Percentiles rank a stretch among this genome's conserved stretches.
Evolutionary conservation across 2,888 invertebrate species (phyloP).

Genomic region (Poecilus cupreus): DNA sequence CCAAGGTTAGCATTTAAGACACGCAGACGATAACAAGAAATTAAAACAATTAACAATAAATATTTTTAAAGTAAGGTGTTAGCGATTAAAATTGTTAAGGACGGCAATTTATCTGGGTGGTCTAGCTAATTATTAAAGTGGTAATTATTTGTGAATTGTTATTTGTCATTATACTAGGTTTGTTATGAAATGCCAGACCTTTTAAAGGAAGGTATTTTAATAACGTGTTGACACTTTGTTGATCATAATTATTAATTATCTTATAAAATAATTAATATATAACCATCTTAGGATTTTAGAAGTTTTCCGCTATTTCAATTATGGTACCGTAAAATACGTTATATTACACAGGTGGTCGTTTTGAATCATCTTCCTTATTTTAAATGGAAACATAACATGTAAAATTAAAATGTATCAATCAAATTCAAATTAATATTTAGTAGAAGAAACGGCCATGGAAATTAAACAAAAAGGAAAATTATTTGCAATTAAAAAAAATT

Average conservation of each 20-base stretch:
- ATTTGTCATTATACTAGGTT: background rate
- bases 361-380: no score
- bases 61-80: conserved; percentile 17
- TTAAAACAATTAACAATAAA: background rate
- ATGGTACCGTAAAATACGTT: no score
- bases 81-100: background rate
- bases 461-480: no score
- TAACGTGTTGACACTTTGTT: no score
- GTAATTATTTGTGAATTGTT: conserved; percentile 7
- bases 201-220: background rate
- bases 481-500: no score
- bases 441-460: no score
- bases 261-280: background rate
- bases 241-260: background rate
- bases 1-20: background rate
- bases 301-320: no score
- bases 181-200: background rate
- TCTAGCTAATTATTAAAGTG: background rate
- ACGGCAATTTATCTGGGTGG: conserved; percentile 13
- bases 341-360: no score
- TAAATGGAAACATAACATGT: no score
- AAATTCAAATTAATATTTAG: no score
- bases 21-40: conserved; percentile 8
- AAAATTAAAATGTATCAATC: no score
- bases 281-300: background rate